Percentiles rank a stretch among this genome's conserved stretches.
These are phyloP conservation scores for Passer domesticus DNA, from an alignment of 2,113 vertebrate species.

Conservation along the genomic window DNA sequence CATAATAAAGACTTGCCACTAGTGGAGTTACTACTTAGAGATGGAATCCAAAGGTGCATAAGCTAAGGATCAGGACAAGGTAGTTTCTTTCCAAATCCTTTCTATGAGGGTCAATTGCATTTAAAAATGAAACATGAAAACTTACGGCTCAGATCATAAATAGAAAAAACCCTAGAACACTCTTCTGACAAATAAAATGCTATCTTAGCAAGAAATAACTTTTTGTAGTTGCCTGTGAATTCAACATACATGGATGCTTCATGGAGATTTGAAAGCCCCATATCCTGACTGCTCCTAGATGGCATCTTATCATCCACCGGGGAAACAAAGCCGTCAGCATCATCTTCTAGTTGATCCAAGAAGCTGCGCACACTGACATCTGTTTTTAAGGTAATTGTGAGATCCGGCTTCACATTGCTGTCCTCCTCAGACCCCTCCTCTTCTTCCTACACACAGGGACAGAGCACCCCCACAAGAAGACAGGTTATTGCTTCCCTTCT, in stretches of 20 bases:
- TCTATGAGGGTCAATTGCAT: neutral
- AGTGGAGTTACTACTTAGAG: neutral
- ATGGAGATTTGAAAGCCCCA: constrained; percentile 92
- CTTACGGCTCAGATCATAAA: neutral
- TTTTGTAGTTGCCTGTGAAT: neutral
- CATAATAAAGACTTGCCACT: neutral
- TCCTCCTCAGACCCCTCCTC: constrained; percentile 94
- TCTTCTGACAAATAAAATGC: neutral
- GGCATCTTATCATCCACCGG: constrained; percentile 90
- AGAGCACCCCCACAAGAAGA: neutral
- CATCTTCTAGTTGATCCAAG: constrained; percentile 90
- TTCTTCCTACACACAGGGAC: constrained; percentile 82
- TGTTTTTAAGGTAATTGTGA: constrained; percentile 75
- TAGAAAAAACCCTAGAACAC: neutral
- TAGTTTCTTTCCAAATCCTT: neutral
- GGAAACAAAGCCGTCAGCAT: constrained; percentile 89
- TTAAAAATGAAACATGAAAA: neutral
- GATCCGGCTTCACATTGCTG: constrained; percentile 74
- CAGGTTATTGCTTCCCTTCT: neutral
- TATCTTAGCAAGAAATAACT: neutral
- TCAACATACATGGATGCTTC: constrained; percentile 88
- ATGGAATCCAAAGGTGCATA: neutral
- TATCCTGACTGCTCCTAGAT: constrained; percentile 82
- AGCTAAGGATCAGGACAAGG: neutral
- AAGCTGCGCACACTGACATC: constrained; percentile 84